Evolutionary conservation across 2,888 invertebrate species (phyloP).

Genomic region (Caradrina clavipalpis): DNA sequence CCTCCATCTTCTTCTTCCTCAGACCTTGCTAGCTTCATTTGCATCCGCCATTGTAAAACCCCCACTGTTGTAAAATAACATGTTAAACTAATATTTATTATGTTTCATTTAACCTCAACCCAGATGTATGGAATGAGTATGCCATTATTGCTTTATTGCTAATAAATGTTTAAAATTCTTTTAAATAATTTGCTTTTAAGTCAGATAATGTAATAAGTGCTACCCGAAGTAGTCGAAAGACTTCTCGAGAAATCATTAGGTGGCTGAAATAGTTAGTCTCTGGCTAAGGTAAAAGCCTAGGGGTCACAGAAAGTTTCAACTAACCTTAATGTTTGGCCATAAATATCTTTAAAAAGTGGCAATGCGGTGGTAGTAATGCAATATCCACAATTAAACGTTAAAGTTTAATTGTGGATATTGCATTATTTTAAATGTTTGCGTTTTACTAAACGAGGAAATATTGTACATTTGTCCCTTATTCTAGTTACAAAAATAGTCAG

Average conservation of each 20-base stretch:
- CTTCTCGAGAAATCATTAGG: neutral
- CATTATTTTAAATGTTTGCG: too few relatives aligned
- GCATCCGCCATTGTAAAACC: constrained; percentile 7
- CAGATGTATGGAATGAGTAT: constrained; percentile 33
- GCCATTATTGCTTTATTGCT: constrained; percentile 19
- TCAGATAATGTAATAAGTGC: neutral
- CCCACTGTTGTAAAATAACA: constrained; percentile 11
- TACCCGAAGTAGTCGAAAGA: constrained; percentile 25
- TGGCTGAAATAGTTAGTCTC: too few relatives aligned
- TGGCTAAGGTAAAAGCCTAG: too few relatives aligned
- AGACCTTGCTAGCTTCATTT: neutral
- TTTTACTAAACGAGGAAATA: too few relatives aligned
- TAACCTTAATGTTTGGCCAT: too few relatives aligned
- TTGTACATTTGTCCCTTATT: too few relatives aligned
- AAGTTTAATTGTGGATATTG: too few relatives aligned
- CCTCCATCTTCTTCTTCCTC: neutral
- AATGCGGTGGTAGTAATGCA: too few relatives aligned
- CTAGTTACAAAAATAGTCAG: too few relatives aligned
- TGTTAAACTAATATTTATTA: neutral
- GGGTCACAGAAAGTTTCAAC: too few relatives aligned
- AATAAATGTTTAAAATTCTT: constrained; percentile 5
- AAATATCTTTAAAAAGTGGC: too few relatives aligned
- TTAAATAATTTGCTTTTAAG: constrained; percentile 23
- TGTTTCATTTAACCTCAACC: constrained; percentile 42
- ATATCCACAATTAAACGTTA: too few relatives aligned